phyloP scores from a whole-genome alignment of 2,113 vertebrate genomes.

The Prietella phreatophila region DNA sequence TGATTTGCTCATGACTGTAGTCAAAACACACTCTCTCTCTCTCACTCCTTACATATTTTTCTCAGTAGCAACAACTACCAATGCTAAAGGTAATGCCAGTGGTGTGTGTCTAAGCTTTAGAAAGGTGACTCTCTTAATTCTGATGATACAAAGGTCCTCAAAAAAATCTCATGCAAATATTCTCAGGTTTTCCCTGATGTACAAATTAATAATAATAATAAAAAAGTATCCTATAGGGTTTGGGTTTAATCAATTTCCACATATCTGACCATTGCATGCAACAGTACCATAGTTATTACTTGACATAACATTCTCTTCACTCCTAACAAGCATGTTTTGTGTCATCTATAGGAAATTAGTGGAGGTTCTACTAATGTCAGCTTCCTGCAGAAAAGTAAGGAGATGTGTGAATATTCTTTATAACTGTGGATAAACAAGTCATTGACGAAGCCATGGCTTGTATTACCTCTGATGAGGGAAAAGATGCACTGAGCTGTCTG shows the following conservation, averaged over 20 bases:
- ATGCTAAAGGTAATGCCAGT: background rate
- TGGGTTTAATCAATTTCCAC: background rate
- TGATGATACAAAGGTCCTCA: background rate
- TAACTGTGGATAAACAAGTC: slow-evolving; percentile 6
- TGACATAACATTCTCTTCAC: background rate
- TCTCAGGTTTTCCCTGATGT: background rate
- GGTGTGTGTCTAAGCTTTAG: background rate
- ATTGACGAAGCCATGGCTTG: background rate
- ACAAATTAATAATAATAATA: background rate
- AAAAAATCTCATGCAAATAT: background rate
- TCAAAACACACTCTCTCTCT: background rate
- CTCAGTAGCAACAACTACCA: background rate
- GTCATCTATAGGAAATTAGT: slow-evolving; percentile 14
- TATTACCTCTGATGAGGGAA: background rate
- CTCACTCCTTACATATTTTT: background rate
- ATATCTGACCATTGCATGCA: background rate
- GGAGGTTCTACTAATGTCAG: slow-evolving; percentile 15
- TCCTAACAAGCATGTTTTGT: slow-evolving; percentile 14
- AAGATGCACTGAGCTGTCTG: background rate
- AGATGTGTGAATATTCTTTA: slow-evolving; percentile 15
- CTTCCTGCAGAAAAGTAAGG: slow-evolving; percentile 9
- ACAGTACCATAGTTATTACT: background rate
- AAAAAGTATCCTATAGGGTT: background rate
- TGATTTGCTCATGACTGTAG: background rate
- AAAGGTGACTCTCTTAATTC: background rate